These are phyloP conservation scores for Morpho helenor DNA, from an alignment of 2,888 invertebrate species.

Conservation along the genomic window DNA sequence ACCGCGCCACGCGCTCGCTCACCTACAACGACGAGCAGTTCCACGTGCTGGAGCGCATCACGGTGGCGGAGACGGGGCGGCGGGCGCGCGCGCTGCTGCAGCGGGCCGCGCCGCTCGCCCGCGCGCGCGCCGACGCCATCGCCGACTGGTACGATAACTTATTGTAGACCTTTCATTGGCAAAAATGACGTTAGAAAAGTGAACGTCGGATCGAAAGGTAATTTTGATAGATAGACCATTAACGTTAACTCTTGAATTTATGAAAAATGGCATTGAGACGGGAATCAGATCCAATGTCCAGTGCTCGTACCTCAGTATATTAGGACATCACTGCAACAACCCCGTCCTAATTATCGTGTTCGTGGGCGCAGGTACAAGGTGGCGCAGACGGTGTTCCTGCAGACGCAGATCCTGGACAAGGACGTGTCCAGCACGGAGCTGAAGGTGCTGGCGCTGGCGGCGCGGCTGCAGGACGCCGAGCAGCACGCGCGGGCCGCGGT, in stretches of 20 bases:
- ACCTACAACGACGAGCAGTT: conserved; percentile 98
- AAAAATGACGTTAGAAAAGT: too few relatives aligned
- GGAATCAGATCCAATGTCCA: too few relatives aligned
- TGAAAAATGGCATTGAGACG: too few relatives aligned
- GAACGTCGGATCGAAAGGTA: too few relatives aligned
- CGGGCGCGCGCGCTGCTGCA: conserved; percentile 83
- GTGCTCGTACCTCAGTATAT: too few relatives aligned
- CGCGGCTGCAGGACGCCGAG: conserved; percentile 65
- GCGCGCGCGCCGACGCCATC: conserved; percentile 86
- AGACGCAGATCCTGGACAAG: conserved; percentile 89
- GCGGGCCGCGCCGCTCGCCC: conserved; percentile 86
- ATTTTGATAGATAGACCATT: too few relatives aligned
- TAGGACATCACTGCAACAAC: too few relatives aligned
- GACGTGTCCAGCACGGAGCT: conserved; percentile 77
- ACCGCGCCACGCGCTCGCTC: conserved; percentile 91
- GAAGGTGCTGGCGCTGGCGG: conserved; percentile 60
- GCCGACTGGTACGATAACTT: conserved; percentile 83
- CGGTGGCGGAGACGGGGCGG: conserved; percentile 89
- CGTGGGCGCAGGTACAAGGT: conserved; percentile 85
- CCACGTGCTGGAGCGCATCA: conserved; percentile 92
- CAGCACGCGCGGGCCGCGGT: conserved; percentile 30
- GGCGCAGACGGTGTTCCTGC: conserved; percentile 91
- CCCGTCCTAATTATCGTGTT: neutral
- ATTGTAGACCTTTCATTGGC: too few relatives aligned
- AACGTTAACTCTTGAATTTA: too few relatives aligned